phyloP scores from a whole-genome alignment of 2,797 vertebrate species.

The Mus caroli region DNA sequence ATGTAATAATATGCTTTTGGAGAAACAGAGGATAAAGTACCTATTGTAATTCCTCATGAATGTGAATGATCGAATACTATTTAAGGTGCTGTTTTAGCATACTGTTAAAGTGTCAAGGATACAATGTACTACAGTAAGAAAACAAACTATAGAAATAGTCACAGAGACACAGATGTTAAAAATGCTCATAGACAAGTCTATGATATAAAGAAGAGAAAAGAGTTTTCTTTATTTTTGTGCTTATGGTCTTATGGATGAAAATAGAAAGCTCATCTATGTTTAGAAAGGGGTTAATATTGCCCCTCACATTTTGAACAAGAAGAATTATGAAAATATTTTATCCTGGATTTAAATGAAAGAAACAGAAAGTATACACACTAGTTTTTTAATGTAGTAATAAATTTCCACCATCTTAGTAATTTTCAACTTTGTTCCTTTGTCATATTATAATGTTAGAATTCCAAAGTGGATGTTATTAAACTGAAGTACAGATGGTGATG shows the following conservation, averaged over 20 bases:
- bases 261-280: neutral
- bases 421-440: neutral
- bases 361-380: neutral
- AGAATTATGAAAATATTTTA: neutral
- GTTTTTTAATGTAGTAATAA: neutral
- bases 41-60: neutral
- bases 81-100: neutral
- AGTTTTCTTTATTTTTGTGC: neutral
- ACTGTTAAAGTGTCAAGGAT: neutral
- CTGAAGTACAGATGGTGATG: neutral
- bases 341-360: neutral
- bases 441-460: neutral
- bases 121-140: neutral
- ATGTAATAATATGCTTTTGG: neutral
- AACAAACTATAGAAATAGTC: neutral
- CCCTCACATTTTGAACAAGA: neutral
- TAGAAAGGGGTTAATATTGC: rapidly evolving
- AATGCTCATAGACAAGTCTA: neutral
- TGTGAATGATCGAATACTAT: neutral
- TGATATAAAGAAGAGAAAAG: neutral
- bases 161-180: neutral
- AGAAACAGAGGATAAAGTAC: neutral
- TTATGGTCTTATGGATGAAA: neutral
- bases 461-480: neutral
- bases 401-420: neutral